Base-by-base conservation (phyloP, 2,113 vertebrate genomes). In the Paramormyrops kingsleyae region DNA sequence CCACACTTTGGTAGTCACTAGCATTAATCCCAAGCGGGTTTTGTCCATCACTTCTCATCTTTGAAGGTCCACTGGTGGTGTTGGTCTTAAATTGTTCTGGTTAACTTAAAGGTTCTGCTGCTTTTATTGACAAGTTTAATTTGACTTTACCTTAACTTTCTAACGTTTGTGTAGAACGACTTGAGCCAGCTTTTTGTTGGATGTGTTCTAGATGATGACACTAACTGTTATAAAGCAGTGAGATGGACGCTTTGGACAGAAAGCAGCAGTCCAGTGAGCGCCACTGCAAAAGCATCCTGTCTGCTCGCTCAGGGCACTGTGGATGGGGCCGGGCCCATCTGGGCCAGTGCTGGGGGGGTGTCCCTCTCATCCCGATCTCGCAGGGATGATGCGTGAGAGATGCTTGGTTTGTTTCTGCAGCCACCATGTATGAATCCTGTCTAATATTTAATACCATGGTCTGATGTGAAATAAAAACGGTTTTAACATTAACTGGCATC, bases 401-500 rank as follows among this genome's bases (percentile, higher is more conserved):
- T 24, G 2, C 62, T 31, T 31, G 9, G 62, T 13, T 70, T 70
- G 27, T 44, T 84, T n/a, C 24, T 47, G 44, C 10, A 4, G n/a
- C 44, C 6, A 84, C 8, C 83, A 27, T 10, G 39, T 47, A 83
- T 42, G 35, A 0, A 84, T 44, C 24, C 21, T 0, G 1, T 83
- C 2, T 50, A 89, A 83, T 89, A 89, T 35, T 39, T 42, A 89
- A 39, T 83, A 83, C 19, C 31, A 49, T 47, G 49, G 27, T 80
- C 47, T 50, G 50, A 88, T 8, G 49, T 19, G 39, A 80, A 89
- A 83, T 80, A 89, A 80, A 88, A 83, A 31, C 13, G 2, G n/a
- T 89, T 88, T 89, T 89, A 89, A 89, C 74, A 83, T 83, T 83
- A 49, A 49, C 24, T 84, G 44, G 42, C 12, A 50, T 87, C 9